Percentiles rank a stretch among this genome's conserved stretches.
These are phyloP conservation scores for Rhagophthalmus giganteus DNA, from an alignment of 2,888 invertebrate genomes.

Conservation along the genomic window DNA sequence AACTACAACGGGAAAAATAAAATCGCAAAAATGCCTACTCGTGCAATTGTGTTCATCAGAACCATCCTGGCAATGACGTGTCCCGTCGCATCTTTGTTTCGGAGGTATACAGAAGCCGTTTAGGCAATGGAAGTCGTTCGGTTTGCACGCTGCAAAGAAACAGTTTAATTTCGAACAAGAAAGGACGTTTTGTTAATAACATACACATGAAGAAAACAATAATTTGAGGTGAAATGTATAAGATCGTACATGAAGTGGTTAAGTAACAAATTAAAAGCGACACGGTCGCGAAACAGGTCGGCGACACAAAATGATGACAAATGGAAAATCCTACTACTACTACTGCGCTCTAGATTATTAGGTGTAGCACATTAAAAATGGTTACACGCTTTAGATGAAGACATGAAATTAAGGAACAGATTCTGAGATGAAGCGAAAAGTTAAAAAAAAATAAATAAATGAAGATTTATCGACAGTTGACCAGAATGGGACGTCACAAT, in stretches of 20 bases:
- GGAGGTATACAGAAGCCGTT: constrained; percentile 53
- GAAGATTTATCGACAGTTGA: constrained; percentile 15
- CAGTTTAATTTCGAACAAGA: too few relatives aligned
- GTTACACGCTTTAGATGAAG: not conserved
- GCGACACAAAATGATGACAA: not conserved
- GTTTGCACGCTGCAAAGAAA: constrained; percentile 43
- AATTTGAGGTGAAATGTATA: too few relatives aligned
- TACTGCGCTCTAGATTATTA: constrained; percentile 2
- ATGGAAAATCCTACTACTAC: not conserved
- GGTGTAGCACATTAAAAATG: not conserved
- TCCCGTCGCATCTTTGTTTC: constrained; percentile 57
- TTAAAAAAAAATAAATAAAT: too few relatives aligned
- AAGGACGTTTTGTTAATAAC: constrained; percentile 19
- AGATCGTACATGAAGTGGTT: constrained; percentile 17
- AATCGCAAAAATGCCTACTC: constrained; percentile 35
- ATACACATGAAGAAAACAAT: constrained; percentile 11
- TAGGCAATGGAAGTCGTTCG: constrained; percentile 53
- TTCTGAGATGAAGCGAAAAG: not conserved
- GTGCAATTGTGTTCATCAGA: constrained; percentile 58
- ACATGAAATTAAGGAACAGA: not conserved
- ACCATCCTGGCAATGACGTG: constrained; percentile 61
- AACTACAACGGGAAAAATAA: too few relatives aligned
- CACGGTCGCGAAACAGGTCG: constrained; percentile 3
- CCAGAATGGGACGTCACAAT: constrained; percentile 20
- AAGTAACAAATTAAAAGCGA: constrained; percentile 9